Conservation (phyloP, 2,113 vertebrate species). For the Charina bottae region DNA sequence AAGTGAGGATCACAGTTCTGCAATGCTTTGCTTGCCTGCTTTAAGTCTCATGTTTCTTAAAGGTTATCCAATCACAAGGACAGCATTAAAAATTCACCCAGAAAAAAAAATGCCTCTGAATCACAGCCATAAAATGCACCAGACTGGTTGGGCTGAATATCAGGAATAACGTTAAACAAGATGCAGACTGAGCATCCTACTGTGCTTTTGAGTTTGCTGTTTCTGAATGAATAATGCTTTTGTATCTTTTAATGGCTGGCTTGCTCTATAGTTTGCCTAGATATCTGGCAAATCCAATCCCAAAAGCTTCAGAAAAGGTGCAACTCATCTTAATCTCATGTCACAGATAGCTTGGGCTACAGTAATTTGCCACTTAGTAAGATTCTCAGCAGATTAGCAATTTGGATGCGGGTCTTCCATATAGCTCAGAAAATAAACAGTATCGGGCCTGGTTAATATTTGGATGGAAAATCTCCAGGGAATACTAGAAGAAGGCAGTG, state of each 20-base stretch:
- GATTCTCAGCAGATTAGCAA: not conserved
- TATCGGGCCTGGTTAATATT: not conserved
- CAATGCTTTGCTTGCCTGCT: slow-evolving; percentile 34
- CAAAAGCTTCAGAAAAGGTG: not conserved
- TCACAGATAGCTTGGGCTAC: not conserved
- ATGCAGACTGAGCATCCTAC: not conserved
- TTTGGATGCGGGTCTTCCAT: not conserved
- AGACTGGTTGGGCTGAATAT: not conserved
- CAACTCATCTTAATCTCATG: not conserved
- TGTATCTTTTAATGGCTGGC: not conserved
- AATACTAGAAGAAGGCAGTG: not conserved
- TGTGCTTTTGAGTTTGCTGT: not conserved
- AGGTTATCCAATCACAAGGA: slow-evolving; percentile 49
- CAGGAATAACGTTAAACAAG: not conserved
- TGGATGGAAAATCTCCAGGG: not conserved
- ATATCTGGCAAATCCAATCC: not conserved
- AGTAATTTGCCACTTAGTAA: not conserved
- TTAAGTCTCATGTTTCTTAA: slow-evolving; percentile 25
- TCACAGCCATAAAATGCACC: not conserved
- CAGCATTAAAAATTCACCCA: slow-evolving; percentile 21
- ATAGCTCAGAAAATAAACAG: too few relatives aligned
- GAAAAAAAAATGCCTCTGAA: slow-evolving; percentile 36
- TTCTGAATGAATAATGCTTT: not conserved
- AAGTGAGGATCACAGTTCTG: slow-evolving; percentile 30
- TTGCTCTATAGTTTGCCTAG: not conserved